Base-by-base conservation (phyloP, 2,113 vertebrate genomes). In the Pteruthius melanotis region DNA sequence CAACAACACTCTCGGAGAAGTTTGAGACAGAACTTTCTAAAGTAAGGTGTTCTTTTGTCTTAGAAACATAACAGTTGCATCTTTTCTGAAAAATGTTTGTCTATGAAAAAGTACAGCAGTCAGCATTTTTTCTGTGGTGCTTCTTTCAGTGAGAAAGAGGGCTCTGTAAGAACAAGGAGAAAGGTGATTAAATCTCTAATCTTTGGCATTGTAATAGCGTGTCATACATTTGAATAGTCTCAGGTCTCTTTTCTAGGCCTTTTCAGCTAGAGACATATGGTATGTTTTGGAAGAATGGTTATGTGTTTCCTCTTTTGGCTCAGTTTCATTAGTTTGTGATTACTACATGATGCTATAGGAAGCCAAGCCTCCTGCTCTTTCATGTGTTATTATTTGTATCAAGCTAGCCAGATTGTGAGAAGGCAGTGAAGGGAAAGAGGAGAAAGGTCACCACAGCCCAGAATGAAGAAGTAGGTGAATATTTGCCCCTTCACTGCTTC, bases 21-120 rank as follows among this genome's bases (percentile, higher is more conserved):
- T 97, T 98, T 45, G 94, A 98, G 53, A 76, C 4, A n/a, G 98
- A 98, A 42, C 95, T 98, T 92, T 97, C 97, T 42, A 97, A 97
- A 92, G 98, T 98, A 98, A 98, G 98, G 12, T 74, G 59, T 59
- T 79, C 24, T 80, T 85, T 96, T 83, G 23, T 71, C 31, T 44
- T 59, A 59, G 42, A 70, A 39, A 15, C 23, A n/a, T n/a, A 89
- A 70, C 42, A 35, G 9, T 35, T 59, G 14, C 22, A 42, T 53
- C 26, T 90, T 68, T 56, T 61, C 47, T 70, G 75, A 60, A 69
- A 90, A 94, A 87, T 60, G 57, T 35, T 74, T 87, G 40, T 64
- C 42, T 52, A 14, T 3, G 22, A 50, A 60, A 84, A 83, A 69
- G 10, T 37, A 22, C 24, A 75, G 23, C 27, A 68, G 37, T 42